Evolutionary conservation across 37 sponge, comb jelly and placozoan species (phyloP).

Genomic region (Cliona cf. orientalis): DNA sequence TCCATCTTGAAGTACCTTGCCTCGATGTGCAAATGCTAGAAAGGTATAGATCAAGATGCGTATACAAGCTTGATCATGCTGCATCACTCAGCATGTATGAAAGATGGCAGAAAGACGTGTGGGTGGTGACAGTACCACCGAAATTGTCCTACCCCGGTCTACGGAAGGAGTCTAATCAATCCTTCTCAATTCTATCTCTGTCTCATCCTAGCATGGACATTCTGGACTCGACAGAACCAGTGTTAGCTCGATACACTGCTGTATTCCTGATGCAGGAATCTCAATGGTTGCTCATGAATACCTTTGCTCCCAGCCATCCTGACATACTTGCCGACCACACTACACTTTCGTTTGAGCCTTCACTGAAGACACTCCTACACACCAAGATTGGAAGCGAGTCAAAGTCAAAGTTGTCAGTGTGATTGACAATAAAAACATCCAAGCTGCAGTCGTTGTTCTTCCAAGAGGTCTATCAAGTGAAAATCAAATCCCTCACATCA

Average conservation of each 20-base stretch:
- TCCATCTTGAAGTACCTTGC: conserved; percentile 74
- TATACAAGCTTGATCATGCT: conserved; percentile 53
- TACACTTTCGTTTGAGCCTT: conserved; percentile 74
- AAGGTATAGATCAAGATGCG: conserved; percentile 51
- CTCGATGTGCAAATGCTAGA: conserved; percentile 23
- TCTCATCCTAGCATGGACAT: conserved; percentile 6
- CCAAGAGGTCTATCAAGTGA: conserved; percentile 27
- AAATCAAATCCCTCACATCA: conserved; percentile 81
- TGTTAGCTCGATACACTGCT: conserved; percentile 53
- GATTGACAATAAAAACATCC: conserved; percentile 57
- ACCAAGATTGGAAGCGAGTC: conserved; percentile 54
- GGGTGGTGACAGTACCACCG: conserved; percentile 65
- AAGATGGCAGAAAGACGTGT: conserved; percentile 74
- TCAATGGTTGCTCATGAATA: conserved; percentile 54
- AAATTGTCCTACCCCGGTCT: conserved; percentile 37
- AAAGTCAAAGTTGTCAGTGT: conserved; percentile 54
- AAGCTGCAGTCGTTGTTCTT: conserved; percentile 61
- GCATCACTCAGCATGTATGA: conserved; percentile 34
- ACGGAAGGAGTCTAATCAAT: neutral
- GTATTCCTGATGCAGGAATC: conserved; percentile 66
- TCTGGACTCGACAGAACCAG: neutral
- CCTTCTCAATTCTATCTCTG: conserved; percentile 6
- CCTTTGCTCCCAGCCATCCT: conserved; percentile 44
- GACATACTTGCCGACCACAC: conserved; percentile 65
- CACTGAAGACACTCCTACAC: conserved; percentile 3